These are phyloP conservation scores for Argyra leucocephala DNA, from an alignment of 2,888 invertebrate species.

Conservation along the genomic window DNA sequence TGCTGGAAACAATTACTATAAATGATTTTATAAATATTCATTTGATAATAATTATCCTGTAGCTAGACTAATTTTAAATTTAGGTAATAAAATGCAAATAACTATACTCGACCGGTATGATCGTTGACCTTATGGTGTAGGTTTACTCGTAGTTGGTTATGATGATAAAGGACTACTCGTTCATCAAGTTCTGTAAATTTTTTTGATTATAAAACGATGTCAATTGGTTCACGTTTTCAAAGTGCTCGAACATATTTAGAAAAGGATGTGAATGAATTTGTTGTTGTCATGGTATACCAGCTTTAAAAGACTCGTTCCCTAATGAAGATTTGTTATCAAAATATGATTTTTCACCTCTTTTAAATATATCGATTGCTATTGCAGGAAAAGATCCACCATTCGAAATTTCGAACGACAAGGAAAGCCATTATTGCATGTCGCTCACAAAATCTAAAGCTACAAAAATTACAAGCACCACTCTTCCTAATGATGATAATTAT, in stretches of 20 bases:
- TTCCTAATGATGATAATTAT: neutral
- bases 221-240: constrained; percentile 94
- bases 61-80: constrained; percentile 68
- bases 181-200: constrained; percentile 96
- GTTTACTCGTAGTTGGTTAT: constrained; percentile 91
- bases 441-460: constrained; percentile 33
- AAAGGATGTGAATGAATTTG: constrained; percentile 71
- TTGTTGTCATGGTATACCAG: constrained; percentile 82
- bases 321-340: constrained; percentile 77
- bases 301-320: constrained; percentile 88
- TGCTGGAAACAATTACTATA: no score
- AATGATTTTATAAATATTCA: no score
- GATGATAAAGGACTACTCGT: constrained; percentile 79
- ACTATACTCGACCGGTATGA: constrained; percentile 98
- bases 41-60: constrained; percentile 82
- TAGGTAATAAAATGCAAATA: constrained; percentile 95
- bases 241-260: constrained; percentile 96
- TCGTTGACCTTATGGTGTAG: constrained; percentile 93
- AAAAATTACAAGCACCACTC: constrained; percentile 34
- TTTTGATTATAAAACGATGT: constrained; percentile 97
- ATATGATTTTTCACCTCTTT: constrained; percentile 31
- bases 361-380: constrained; percentile 74
- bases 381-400: constrained; percentile 80
- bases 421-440: constrained; percentile 39
- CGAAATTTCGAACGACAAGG: constrained; percentile 69